A percentile compares a stretch with the other conserved stretches of the same genome.
Evolutionary conservation across 2,888 invertebrate species (phyloP).

Genomic region (Podotricha telesiphe): DNA sequence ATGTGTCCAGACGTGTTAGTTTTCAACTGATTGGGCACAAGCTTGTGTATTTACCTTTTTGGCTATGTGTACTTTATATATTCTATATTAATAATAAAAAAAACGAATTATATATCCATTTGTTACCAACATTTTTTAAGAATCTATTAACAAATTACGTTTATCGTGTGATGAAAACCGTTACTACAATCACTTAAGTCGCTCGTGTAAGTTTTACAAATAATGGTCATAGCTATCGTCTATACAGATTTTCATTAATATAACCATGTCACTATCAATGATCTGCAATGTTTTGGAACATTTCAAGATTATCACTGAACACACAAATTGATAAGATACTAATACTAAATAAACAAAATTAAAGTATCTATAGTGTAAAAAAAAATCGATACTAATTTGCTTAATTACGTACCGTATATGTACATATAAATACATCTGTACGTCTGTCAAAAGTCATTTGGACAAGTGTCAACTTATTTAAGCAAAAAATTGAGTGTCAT

Average conservation of each 20-base stretch:
- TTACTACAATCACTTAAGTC: too few relatives aligned
- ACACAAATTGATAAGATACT: constrained; percentile 8
- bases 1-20: constrained; percentile 44
- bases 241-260: neutral
- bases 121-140: too few relatives aligned
- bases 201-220: too few relatives aligned
- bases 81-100: too few relatives aligned
- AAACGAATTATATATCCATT: too few relatives aligned
- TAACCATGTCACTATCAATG: constrained; percentile 3
- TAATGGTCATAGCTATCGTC: neutral
- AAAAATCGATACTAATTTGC: neutral
- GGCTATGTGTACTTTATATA: too few relatives aligned
- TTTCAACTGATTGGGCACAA: constrained; percentile 52
- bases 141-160: too few relatives aligned
- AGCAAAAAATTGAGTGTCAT: neutral
- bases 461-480: neutral
- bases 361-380: neutral
- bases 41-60: constrained; percentile 43
- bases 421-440: neutral
- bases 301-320: constrained; percentile 6
- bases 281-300: neutral
- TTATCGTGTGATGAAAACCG: too few relatives aligned
- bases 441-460: neutral
- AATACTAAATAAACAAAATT: neutral
- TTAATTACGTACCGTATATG: neutral